Evolutionary conservation across 2,113 vertebrate species (phyloP), one percentile per base, ranked within the genome.

Genomic region (Festucalex cinctus): DNA sequence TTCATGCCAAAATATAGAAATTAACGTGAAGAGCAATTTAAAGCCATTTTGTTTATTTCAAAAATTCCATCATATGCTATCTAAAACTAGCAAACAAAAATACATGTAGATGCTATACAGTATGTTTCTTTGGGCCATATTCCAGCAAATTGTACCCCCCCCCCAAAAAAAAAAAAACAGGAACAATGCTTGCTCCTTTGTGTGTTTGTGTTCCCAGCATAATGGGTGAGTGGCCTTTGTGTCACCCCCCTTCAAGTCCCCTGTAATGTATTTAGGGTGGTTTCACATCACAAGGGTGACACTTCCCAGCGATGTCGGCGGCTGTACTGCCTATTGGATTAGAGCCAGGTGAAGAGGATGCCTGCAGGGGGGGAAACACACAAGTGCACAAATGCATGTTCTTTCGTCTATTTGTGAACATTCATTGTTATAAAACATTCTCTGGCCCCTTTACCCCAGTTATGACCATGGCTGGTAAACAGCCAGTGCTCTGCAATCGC

Each of bases 231-330:
- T 84, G 83, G n/a, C 82, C 85, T 84, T 75, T 84, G 72, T 73
- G 75, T 85, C 77, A 56, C 80, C 73, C 77, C 69, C 74, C 77
- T 72, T 73, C 68, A 65, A 65, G 76, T 86, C 83, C 80, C 78
- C 79, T 75, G 43, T 86, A 90, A 90, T 80, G 83, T 66, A 75
- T 85, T 90, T 90, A 89, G 53, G 26, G 71, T 16, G 5, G 60
- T 63, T 72, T 79, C 80, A 80, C 65, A 65, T 69, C 63, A 7
- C 56, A 59, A 37, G 80, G 51, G 72, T 74, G 73, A 66, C 79
- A 66, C 74, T 80, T 79, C 79, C 74, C 74, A 73, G 73, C 56
- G 58, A 62, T 78, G 77, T 75, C 79, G 69, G 65, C 61, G 57
- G 57, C 59, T 57, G 66, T 54, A 63, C 61, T 62, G 54, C 37